Percentiles rank a stretch among this genome's conserved stretches.
Conservation (phyloP, 1,140 invertebrate species). For the Calephelis nemesis region DNA sequence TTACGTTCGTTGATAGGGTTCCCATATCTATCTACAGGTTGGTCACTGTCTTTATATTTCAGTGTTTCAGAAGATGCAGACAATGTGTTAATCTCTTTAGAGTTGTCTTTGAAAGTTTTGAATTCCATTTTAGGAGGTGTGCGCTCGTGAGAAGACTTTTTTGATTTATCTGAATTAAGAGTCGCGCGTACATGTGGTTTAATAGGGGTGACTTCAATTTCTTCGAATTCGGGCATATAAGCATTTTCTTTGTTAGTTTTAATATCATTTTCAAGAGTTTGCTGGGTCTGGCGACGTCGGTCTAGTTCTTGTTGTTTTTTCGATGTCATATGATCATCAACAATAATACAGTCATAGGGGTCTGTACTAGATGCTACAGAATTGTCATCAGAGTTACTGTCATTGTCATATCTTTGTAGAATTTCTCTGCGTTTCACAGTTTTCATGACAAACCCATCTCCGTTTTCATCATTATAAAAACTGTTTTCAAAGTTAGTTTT, state of each 20-base stretch:
- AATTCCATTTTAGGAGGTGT: constrained; percentile 73
- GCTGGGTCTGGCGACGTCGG: constrained; percentile 61
- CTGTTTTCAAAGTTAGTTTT: constrained; percentile 80
- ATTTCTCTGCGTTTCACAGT: constrained; percentile 85
- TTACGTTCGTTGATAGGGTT: constrained; percentile 50
- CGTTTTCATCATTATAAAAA: constrained; percentile 81
- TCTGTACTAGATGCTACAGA: constrained; percentile 83
- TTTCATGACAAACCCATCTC: constrained; percentile 82
- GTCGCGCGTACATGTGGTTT: constrained; percentile 73
- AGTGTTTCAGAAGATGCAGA: constrained; percentile 74
- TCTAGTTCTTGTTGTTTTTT: constrained; percentile 81
- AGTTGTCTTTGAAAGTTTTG: constrained; percentile 77
- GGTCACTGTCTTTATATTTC: constrained; percentile 72
- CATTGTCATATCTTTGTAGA: constrained; percentile 84
- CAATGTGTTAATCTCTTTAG: constrained; percentile 77
- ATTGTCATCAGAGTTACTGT: constrained; percentile 80
- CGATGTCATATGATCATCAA: constrained; percentile 84
- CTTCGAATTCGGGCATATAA: constrained; percentile 75
- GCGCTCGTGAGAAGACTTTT: constrained; percentile 60
- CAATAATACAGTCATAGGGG: constrained; percentile 86
- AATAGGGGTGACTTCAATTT: constrained; percentile 73
- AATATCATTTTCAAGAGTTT: constrained; percentile 56
- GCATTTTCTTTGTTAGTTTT: constrained; percentile 72
- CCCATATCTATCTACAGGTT: constrained; percentile 63
- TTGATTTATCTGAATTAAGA: constrained; percentile 63